A percentile compares a stretch with the other conserved stretches of the same genome.
Conservation (phyloP, 2,888 invertebrate species). For the Pristionchus mayeri region DNA sequence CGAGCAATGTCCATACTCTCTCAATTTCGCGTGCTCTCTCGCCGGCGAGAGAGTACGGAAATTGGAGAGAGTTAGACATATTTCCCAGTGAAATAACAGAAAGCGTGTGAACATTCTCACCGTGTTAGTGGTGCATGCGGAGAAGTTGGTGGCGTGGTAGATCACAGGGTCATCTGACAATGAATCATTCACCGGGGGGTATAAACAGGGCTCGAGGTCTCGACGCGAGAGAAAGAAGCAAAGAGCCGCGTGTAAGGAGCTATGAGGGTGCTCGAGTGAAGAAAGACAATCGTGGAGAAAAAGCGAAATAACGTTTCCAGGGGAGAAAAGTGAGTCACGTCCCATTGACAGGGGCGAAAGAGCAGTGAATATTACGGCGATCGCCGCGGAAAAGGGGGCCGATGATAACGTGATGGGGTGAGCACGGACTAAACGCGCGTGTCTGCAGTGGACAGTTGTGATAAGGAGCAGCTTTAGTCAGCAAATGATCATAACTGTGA, state of each 20-base stretch:
- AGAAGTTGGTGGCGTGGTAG: neutral
- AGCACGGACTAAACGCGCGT: neutral
- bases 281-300: conserved; percentile 1
- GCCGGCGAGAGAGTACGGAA: too few relatives aligned
- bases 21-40: too few relatives aligned
- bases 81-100: neutral
- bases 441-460: too few relatives aligned
- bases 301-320: conserved; percentile 28
- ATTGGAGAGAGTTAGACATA: too few relatives aligned
- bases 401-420: neutral
- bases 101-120: neutral
- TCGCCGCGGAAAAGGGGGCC: neutral
- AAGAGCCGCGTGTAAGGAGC: conserved; percentile 17
- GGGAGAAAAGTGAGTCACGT: neutral
- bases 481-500: too few relatives aligned
- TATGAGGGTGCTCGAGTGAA: conserved; percentile 1
- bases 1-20: too few relatives aligned
- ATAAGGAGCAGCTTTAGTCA: too few relatives aligned
- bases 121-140: conserved; percentile 41
- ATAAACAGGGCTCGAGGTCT: neutral
- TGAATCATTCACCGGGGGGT: conserved; percentile 16
- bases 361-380: conserved; percentile 4
- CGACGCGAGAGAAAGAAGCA: neutral
- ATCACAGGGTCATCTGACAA: conserved; percentile 10
- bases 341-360: neutral